phyloP scores from a whole-genome alignment of 2,113 vertebrate species.

The Pycnonotus jocosus region DNA sequence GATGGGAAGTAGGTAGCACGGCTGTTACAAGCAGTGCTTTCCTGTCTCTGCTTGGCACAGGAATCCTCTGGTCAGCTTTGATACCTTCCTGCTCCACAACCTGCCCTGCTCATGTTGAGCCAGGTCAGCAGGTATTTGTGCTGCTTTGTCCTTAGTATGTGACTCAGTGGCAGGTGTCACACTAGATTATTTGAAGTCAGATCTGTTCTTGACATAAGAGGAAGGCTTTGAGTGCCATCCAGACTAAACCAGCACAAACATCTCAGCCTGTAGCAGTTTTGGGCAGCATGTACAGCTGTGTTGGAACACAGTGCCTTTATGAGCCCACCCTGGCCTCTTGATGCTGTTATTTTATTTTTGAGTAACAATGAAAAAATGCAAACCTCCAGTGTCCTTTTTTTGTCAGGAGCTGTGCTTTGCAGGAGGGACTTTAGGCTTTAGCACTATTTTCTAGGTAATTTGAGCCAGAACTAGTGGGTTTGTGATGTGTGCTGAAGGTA shows the following conservation, averaged over 20 bases:
- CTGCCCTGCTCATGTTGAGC: not conserved
- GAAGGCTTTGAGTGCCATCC: not conserved
- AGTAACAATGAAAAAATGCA: not conserved
- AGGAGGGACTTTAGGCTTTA: not conserved
- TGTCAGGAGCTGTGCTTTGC: not conserved
- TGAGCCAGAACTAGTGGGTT: not conserved
- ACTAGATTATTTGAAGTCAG: not conserved
- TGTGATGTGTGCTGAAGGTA: not conserved
- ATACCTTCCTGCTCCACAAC: not conserved
- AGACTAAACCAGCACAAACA: not conserved
- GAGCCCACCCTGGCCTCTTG: not conserved
- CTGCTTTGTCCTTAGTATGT: not conserved
- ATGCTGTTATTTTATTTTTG: not conserved
- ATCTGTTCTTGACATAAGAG: not conserved
- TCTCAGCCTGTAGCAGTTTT: not conserved
- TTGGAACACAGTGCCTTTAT: rapidly evolving
- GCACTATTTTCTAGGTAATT: not conserved
- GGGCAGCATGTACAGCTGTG: not conserved
- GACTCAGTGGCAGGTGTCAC: not conserved
- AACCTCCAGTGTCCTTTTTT: not conserved
- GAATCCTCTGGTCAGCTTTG: not conserved
- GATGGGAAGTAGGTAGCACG: not conserved
- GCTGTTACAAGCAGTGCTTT: not conserved
- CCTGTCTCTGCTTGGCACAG: not conserved
- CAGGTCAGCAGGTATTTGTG: not conserved